Base-by-base conservation (phyloP, 2,797 vertebrate genomes). In the Aldrovandia affinis region DNA sequence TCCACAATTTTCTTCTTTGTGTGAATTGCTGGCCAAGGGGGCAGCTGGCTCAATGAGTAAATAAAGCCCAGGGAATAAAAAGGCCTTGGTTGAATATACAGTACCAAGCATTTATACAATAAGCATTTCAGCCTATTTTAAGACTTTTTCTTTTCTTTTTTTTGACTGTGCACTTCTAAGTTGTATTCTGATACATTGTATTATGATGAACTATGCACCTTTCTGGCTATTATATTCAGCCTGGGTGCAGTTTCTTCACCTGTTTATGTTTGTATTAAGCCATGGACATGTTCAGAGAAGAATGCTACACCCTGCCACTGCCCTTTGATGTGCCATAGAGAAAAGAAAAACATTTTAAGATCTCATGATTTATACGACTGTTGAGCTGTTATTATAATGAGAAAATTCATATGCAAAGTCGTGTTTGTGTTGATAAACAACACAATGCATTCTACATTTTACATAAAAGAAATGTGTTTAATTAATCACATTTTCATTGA, bases 401-500 rank as follows among this genome's bases (percentile, higher is more conserved):
- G 25, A 30, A 42, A 81, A 8, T 25, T 25, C 25, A 75, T 44
- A 7, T 3, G 14, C n/a, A 15, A 78, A 78, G 36, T n/a, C 42
- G 25, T 70, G 39, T 61, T 61, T 81, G 50, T 28, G 1, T 36
- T 70, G 12, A 39, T 28, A 65, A 30, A 39, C 36, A 61, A 79
- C 44, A 10, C n/a, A 8, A 2, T 52, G 50, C 12, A 4, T 52
- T 50, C 25, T 33, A 20, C 14, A 57, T 22, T 28, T 44, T 20
- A 36, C 20, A 78, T 28, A 83, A n/a, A 68, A n/a, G 10, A n/a
- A 80, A 52, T 15, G 33, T 1, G 25, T 20, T n/a, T 28, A 80
- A 57, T 70, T 84, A 50, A 84, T 70, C 36, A 42, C 33, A 68
- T 54, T 59, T 65, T 68, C n/a, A 84, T 57, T 52, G 20, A 30